Evolutionary conservation across 1,140 invertebrate genomes (phyloP), one percentile per base, ranked within the genome.

Genomic region (Pteromalus puparum): DNA sequence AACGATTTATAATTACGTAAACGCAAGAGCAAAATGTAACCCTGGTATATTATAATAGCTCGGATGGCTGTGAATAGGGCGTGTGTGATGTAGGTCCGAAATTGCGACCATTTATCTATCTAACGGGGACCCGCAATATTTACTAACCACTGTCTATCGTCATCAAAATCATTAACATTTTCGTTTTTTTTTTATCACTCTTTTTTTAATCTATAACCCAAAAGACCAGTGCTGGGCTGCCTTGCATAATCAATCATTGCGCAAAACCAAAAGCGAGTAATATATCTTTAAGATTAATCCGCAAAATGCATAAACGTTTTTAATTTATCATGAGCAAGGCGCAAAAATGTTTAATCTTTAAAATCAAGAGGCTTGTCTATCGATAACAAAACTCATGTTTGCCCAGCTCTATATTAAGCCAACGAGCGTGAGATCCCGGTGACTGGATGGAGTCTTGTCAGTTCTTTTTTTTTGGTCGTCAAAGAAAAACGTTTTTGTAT

Each of bases 401-500:
- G 34, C 75, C 4, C 75, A 83, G 82, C 75, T 83, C 75, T 61
- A 38, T 28, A 53, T 34, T 46, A 73, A 83, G 13, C 0, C 10
- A 65, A 67, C 21, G 21, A 21, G 15, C 0, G 10, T 34, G 21
- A 74, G 21, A n/a, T 80, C 3, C 67, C 74, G 28, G 42, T 28
- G 68, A 83, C n/a, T 68, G 67, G 48, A 73, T 10, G 13, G 65
- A 79, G 26, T 38, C 61, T 74, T 78, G 0, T 28, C 1, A 74
- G 53, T 21, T 77, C 12, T 61, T 84, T 84, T 84, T 84, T 85
- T 81, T 80, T 68, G n/a, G n/a, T 75, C 68, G 72, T 82, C 42
- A 81, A 85, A 61, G 21, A 61, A 72, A 81, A 79, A 80, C 73
- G 24, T 89, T 83, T 89, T 87, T 86, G 89, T 89, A 91, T 70